Evolutionary conservation across 2,888 invertebrate species (phyloP), one percentile per base, ranked within the genome.

Genomic region (Rhagium mordax): DNA sequence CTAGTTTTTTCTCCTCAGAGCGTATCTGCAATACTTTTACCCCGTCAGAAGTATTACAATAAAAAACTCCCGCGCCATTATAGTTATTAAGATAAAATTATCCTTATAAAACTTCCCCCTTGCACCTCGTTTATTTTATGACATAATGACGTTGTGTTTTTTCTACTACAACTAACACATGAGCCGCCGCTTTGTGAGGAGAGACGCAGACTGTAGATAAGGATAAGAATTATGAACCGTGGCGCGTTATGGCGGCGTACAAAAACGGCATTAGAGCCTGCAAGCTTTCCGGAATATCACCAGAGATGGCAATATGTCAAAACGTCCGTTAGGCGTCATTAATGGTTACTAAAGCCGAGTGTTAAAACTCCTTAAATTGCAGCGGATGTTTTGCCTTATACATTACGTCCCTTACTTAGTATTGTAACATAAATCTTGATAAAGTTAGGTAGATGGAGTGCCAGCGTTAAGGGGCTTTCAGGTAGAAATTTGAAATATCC

Each of bases 281-380:
- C 53, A 8, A 29, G 21, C 65, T 65, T 65, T 33, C 27, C 41
- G 53, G 48, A 20, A 53, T 48, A 65, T 65, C 64, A 8, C 24
- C 24, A 18, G 48, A 41, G 29, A 57, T 59, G 59, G 61, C 78
- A 77, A 80, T 79, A 78, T 77, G 81, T 80, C 81, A 81, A 79
- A 79, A 78, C 64, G 80, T 80, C 77, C 74, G 75, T 79, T 78
- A 76, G 75, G 79, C 79, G 72, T 81, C 81, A 81, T 81, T 80
- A 81, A 79, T 78, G 20, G 64, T 21, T 49, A 49, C 64, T 49
- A 16, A 24, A 10, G 33, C 29, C 8, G 13, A 24, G 33, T 59
- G 33, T 20, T 16, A 59, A 59, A 59, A 2, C 33, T 16, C 27
- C 15, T 59, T 59, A 59, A 59, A 59, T 59, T 29, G 33, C 29